phyloP scores from a whole-genome alignment of 2,888 invertebrate genomes.

The Quadroppia sp. region DNA sequence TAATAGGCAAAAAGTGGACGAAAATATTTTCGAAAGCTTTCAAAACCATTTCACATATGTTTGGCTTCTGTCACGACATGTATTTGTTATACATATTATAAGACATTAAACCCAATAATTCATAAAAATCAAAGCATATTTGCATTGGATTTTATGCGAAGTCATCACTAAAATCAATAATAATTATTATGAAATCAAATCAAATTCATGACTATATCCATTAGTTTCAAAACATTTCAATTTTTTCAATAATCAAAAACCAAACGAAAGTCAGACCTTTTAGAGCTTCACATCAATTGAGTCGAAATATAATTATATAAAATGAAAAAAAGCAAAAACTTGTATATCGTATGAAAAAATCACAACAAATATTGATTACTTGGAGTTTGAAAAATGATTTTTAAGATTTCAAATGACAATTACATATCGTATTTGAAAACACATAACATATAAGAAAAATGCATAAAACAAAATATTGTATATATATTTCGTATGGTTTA shows the following conservation, averaged over 20 bases:
- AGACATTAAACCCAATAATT: constrained; percentile 1
- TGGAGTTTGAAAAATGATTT: background rate
- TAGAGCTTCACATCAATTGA: too few species aligned
- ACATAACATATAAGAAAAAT: too few species aligned
- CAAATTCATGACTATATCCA: background rate
- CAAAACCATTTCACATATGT: background rate
- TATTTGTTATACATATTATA: background rate
- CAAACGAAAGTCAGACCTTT: background rate
- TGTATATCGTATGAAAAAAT: too few species aligned
- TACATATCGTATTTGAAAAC: too few species aligned
- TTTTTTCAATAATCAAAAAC: background rate
- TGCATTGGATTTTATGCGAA: background rate
- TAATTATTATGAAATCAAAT: background rate
- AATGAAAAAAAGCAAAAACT: background rate
- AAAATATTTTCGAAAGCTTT: background rate
- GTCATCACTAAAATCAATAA: background rate
- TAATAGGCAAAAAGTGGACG: background rate
- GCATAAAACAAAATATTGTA: background rate
- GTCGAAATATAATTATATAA: background rate
- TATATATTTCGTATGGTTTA: background rate
- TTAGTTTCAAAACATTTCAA: background rate
- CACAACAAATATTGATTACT: background rate
- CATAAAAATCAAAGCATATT: background rate
- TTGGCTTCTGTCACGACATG: constrained; percentile 1
- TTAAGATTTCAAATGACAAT: background rate